Base-by-base conservation (phyloP, 2,888 invertebrate species). In the Pegoplata infirma region DNA sequence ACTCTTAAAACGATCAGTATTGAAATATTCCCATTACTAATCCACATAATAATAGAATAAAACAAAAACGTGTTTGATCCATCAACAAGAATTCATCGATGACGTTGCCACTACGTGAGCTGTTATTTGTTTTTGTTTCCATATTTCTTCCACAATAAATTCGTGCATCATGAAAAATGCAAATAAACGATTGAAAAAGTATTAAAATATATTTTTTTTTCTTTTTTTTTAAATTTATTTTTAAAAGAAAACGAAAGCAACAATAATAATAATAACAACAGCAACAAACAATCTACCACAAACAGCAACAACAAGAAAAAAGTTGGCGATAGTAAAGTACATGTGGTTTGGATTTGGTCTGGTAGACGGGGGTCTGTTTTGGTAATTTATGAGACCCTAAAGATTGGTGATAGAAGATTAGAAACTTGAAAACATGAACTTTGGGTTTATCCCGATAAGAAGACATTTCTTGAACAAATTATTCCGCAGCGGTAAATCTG, bases 151-250 rank as follows among this genome's bases (percentile, higher is more conserved):
- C 51, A 69, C 58, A 64, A 73, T 21, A 64, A 61, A 61, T 53
- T 78, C 74, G 78, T 79, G 78, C 61, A 71, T 74, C 66, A 58
- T 74, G 59, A 74, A 74, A 59, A 79, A 74, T 74, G 61, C 71
- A 74, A 74, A 69, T 71, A 66, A 69, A 73, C 49, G 67, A 74
- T 61, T n/a, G n/a, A 40, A 53, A 55, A 74, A 32, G 36, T 53
- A 61, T 63, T 51, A 25, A 47, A 69, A 28, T 63, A 23, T 56
- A 44, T 55, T 55, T 23, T 32, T 46, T 14, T 67, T 36, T 14
- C 49, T 10, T 23, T 51, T 5, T 44, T 69, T 40, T 64, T 46
- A 36, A n/a, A n/a, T 66, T 64, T 23, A 46, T 10, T 44, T 46
- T 51, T 58, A 25, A 58, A 69, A 64, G 47, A 61, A 74, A 78